Base-by-base conservation (phyloP, 2,888 invertebrate species). In the Caenorhabditis sp. region DNA sequence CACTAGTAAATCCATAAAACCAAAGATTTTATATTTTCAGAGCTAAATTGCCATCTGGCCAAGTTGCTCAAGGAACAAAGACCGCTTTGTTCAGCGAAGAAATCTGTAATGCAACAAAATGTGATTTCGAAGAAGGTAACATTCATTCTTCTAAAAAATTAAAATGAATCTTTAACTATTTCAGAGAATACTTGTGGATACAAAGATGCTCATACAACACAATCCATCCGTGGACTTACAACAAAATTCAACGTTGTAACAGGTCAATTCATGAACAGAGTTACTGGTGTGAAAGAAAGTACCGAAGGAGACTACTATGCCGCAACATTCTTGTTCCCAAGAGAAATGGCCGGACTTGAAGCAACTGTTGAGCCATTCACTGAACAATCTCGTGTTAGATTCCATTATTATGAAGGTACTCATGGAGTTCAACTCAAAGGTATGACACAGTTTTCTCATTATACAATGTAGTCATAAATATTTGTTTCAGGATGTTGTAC, bases 221-320 rank as follows among this genome's bases (percentile, higher is more conserved):
- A 86, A 64, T 83, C 83, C 0, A 83, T 85, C 61, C 80, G 85
- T 21, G 86, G 87, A 21, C 74, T 87, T 36, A 85, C 85, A n/a
- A 84, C 87, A 4, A 75, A 78, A 20, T 87, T 87, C 81, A 84
- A 85, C 63, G 84, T 86, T 14, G 85, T 84, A 25, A 77, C 81
- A 25, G 87, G 87, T 26, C 87, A 87, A 70, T 87, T 85, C 79
- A 87, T 85, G 87, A 87, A 87, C 80, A 77, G 86, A 63, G 83
- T 87, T 43, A 87, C 87, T 50, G 87, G 86, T 66, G 81, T 86
- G 61, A 83, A 81, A 61, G 83, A 84, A 56, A 83, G 84, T 62
- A 82, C 78, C n/a, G 87, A 85, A 64, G 87, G 87, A 23, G 81
- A 84, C 49, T 86, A 76, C 70, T 87, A 87, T 63, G 87, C 86